phyloP scores from a whole-genome alignment of 2,113 vertebrate species.

The Phodopus roborovskii region DNA sequence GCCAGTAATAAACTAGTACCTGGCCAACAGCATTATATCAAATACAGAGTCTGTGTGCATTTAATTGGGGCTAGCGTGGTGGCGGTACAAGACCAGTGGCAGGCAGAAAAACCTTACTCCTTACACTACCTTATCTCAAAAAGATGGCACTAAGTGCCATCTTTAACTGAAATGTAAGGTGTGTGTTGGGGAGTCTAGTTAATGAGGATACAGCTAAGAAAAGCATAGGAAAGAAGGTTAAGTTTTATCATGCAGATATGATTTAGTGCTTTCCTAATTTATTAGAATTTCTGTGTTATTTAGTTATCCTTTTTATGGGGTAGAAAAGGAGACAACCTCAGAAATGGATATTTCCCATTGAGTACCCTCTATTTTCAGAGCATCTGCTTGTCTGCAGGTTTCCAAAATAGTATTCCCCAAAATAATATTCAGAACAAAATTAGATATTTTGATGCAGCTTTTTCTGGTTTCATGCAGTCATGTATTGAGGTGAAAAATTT shows the following conservation, averaged over 20 bases:
- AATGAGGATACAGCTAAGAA: neutral
- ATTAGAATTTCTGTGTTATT: neutral
- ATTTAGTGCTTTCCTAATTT: neutral
- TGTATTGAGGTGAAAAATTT: neutral
- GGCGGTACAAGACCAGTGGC: too few relatives aligned
- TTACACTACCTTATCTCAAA: too few relatives aligned
- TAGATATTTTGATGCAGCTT: neutral
- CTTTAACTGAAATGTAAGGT: neutral
- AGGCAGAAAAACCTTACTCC: too few relatives aligned
- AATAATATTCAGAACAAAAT: neutral
- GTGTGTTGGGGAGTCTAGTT: neutral
- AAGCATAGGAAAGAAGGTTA: neutral
- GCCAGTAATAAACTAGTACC: too few relatives aligned
- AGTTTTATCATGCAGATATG: neutral
- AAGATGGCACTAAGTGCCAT: neutral
- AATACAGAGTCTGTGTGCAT: too few relatives aligned
- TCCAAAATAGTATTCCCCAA: neutral
- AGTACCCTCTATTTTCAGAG: neutral
- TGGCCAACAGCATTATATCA: too few relatives aligned
- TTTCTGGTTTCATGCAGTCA: neutral
- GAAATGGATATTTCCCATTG: neutral
- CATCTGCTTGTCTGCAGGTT: neutral
- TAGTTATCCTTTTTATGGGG: neutral
- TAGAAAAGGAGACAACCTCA: neutral
- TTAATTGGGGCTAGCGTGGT: too few relatives aligned